Conservation (phyloP, 2,888 invertebrate genomes). For the Atherix ibis region DNA sequence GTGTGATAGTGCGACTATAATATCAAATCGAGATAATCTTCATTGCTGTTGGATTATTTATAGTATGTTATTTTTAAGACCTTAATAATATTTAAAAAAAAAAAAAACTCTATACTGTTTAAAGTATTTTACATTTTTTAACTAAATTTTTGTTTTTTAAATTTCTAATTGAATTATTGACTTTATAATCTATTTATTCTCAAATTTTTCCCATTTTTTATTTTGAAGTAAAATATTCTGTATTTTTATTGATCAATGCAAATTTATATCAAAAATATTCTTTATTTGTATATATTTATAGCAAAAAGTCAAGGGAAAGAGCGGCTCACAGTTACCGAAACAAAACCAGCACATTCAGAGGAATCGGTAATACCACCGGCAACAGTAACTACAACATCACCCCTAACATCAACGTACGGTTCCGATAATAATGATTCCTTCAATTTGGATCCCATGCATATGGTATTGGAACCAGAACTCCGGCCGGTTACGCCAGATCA, state of each 20-base stretch:
- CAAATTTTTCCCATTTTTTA: too few species aligned
- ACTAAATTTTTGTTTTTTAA: too few species aligned
- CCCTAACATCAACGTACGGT: neutral
- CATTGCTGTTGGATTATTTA: conserved; percentile 64
- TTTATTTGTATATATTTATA: conserved; percentile 13
- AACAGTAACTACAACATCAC: conserved; percentile 2
- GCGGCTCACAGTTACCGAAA: conserved; percentile 28
- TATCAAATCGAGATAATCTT: conserved; percentile 46
- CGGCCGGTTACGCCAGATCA: conserved; percentile 73
- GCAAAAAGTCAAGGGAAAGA: conserved; percentile 33
- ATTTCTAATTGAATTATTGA: too few species aligned
- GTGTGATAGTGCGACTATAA: conserved; percentile 44
- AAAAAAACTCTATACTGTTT: too few species aligned
- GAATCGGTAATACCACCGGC: conserved; percentile 1
- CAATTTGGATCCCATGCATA: conserved; percentile 51
- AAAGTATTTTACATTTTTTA: too few species aligned
- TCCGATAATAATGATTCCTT: conserved; percentile 22
- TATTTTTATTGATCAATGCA: too few species aligned
- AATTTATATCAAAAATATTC: too few species aligned
- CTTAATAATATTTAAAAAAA: too few species aligned
- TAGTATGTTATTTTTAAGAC: conserved; percentile 37
- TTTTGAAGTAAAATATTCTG: too few species aligned
- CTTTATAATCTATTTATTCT: too few species aligned
- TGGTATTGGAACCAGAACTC: conserved; percentile 65
- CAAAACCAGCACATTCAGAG: conserved; percentile 17